Evolutionary conservation across 2,113 vertebrate species (phyloP).

Genomic region (Bufo bufo): DNA sequence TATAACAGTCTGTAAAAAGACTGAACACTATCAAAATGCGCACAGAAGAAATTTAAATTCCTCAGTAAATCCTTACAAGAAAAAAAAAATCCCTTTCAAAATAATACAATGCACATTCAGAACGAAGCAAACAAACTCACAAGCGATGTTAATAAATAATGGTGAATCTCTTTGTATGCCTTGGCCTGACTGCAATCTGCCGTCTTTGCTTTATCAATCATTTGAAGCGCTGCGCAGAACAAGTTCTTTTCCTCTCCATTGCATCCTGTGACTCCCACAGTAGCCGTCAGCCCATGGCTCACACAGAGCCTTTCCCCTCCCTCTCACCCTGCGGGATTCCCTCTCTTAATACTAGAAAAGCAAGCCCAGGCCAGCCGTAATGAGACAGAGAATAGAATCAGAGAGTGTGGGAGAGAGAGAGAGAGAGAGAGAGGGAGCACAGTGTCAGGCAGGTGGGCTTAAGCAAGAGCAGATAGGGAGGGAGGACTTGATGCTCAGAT

Average conservation of each 20-base stretch:
- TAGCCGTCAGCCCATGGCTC: constrained; percentile 50
- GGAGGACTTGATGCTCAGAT: not conserved
- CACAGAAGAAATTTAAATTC: constrained; percentile 5
- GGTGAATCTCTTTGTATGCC: constrained; percentile 18
- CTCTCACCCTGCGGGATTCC: constrained; percentile 48
- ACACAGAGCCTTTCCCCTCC: constrained; percentile 13
- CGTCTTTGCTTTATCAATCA: constrained; percentile 41
- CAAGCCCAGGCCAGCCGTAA: constrained; percentile 40
- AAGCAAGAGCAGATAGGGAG: not conserved
- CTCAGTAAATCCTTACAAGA: not conserved
- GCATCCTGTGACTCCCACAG: constrained; percentile 54
- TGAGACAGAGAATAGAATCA: not conserved
- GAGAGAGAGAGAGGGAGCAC: not conserved
- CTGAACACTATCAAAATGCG: not conserved
- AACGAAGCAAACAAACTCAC: not conserved
- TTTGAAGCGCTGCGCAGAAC: not conserved
- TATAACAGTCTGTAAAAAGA: not conserved
- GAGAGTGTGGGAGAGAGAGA: not conserved
- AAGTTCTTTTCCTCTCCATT: constrained; percentile 43
- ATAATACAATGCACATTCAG: constrained; percentile 12
- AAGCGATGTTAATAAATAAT: constrained; percentile 20
- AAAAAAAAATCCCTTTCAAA: not conserved
- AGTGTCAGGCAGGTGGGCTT: constrained; percentile 47
- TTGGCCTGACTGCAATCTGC: constrained; percentile 14
- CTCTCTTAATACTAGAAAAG: constrained; percentile 24